These are phyloP conservation scores for Papilio helenus DNA, from an alignment of 1,140 invertebrate genomes.

Conservation along the genomic window DNA sequence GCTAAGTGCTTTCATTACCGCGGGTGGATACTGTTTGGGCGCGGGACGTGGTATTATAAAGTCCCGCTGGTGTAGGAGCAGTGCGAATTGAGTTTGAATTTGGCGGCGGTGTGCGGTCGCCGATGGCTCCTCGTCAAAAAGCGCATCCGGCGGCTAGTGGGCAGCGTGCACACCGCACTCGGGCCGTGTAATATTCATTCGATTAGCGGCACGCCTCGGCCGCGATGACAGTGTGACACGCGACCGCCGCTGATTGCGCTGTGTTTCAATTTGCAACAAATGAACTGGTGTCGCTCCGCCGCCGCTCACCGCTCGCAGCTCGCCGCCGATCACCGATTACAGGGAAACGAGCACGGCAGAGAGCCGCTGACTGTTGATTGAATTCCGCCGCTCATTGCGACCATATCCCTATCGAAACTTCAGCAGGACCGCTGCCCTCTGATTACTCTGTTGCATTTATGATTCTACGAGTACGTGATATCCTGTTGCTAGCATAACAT, in stretches of 20 bases:
- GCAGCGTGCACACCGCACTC: slow-evolving; percentile 63
- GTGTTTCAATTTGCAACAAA: slow-evolving; percentile 57
- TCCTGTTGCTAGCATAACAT: neutral
- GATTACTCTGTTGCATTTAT: slow-evolving; percentile 23
- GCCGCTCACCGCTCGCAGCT: slow-evolving; percentile 10
- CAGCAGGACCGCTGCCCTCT: neutral
- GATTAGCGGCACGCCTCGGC: slow-evolving; percentile 64
- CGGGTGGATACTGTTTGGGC: slow-evolving; percentile 42
- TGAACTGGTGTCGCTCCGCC: slow-evolving; percentile 54
- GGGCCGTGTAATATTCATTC: slow-evolving; percentile 79
- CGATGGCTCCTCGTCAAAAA: slow-evolving; percentile 66
- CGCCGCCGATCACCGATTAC: slow-evolving; percentile 16
- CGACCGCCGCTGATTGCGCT: slow-evolving; percentile 49
- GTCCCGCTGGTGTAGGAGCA: slow-evolving; percentile 41
- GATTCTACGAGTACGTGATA: neutral
- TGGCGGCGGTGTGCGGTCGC: slow-evolving; percentile 45
- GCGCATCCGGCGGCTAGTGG: slow-evolving; percentile 64
- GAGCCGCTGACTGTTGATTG: slow-evolving; percentile 20
- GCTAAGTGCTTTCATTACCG: slow-evolving; percentile 81
- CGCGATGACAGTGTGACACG: slow-evolving; percentile 73
- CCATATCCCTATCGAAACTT: neutral
- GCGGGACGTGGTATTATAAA: slow-evolving; percentile 40
- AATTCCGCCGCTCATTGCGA: slow-evolving; percentile 11
- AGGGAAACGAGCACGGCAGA: neutral
- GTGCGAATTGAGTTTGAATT: slow-evolving; percentile 42